These are phyloP conservation scores for Thalassarche chlororhynchos DNA, from an alignment of 2,113 vertebrate species.

Conservation along the genomic window DNA sequence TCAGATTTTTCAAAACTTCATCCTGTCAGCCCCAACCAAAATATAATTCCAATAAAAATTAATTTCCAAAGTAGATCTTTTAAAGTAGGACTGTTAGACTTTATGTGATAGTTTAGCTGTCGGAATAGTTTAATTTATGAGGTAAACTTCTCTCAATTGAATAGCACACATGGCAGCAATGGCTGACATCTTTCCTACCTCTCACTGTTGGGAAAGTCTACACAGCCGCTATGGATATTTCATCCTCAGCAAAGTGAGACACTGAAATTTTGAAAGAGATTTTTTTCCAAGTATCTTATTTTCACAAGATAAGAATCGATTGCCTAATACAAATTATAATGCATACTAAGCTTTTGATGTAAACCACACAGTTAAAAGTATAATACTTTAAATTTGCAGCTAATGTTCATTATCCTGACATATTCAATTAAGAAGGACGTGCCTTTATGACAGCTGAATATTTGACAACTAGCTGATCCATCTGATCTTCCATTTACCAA, in stretches of 20 bases:
- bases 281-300: background rate
- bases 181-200: background rate
- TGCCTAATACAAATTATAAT: background rate
- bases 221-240: background rate
- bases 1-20: conserved; percentile 25
- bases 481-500: background rate
- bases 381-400: background rate
- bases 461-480: background rate
- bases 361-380: background rate
- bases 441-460: background rate
- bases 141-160: background rate
- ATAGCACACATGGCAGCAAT: background rate
- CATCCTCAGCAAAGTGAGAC: background rate
- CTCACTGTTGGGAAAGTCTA: background rate
- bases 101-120: conserved; percentile 15
- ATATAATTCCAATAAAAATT: background rate
- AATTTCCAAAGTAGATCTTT: background rate
- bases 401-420: background rate
- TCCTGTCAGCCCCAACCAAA: background rate
- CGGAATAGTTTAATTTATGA: conserved; percentile 6
- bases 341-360: background rate
- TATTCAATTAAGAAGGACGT: background rate
- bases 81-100: background rate
- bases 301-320: background rate
- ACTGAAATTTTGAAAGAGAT: background rate